A percentile compares a stretch with the other conserved stretches of the same genome.
These are phyloP conservation scores for Myotis yumanensis DNA, from an alignment of 2,113 vertebrate genomes.

Conservation along the genomic window DNA sequence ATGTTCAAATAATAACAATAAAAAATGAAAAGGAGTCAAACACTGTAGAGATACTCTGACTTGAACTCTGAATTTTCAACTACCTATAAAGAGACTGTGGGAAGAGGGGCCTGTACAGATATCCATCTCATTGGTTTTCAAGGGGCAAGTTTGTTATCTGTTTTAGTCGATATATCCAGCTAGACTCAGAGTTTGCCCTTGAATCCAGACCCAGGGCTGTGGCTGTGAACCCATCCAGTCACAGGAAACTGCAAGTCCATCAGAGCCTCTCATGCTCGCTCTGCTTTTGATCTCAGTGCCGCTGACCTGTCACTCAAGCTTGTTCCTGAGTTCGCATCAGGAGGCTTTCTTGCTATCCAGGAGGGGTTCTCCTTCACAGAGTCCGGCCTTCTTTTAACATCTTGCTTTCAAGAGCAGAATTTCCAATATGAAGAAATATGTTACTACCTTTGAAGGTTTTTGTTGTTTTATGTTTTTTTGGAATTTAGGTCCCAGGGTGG, in stretches of 20 bases:
- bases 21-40: neutral
- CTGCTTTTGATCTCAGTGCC: neutral
- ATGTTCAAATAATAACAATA: neutral
- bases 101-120: neutral
- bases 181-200: neutral
- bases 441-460: neutral
- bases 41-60: neutral
- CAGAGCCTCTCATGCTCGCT: neutral
- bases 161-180: neutral
- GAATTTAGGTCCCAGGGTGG: neutral
- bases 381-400: constrained; percentile 8
- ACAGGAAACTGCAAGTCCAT: neutral
- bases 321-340: neutral
- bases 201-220: neutral
- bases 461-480: neutral
- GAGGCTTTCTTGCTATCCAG: neutral
- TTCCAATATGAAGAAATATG: constrained; percentile 12
- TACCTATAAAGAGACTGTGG: neutral
- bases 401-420: constrained; percentile 12
- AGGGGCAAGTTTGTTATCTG: neutral
- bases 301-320: neutral
- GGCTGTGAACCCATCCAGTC: neutral
- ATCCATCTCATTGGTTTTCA: neutral
- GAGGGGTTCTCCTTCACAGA: neutral
- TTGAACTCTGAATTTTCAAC: neutral